A percentile compares a stretch with the other conserved stretches of the same genome.
These are phyloP conservation scores for Dryoscopus gambensis DNA, from an alignment of 2,113 vertebrate species.

Conservation along the genomic window DNA sequence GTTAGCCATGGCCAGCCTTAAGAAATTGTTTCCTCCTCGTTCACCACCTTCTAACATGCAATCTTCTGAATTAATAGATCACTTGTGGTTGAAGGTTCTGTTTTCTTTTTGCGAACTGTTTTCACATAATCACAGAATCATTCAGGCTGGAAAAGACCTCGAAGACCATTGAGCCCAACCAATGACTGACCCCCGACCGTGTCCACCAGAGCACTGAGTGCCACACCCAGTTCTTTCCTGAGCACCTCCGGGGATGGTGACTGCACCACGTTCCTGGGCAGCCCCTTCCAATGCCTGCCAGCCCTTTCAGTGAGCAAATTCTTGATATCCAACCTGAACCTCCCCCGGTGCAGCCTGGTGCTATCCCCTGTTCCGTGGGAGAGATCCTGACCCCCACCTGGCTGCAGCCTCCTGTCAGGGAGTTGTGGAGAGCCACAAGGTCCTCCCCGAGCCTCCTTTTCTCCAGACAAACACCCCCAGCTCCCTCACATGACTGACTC, in stretches of 20 bases:
- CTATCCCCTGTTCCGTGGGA: background rate
- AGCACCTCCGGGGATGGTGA: no score
- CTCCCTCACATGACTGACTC: background rate
- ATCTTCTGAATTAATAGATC: background rate
- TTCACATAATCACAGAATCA: no score
- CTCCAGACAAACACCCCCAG: background rate
- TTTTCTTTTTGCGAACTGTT: background rate
- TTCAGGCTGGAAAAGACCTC: background rate
- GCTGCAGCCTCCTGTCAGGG: no score
- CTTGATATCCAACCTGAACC: background rate
- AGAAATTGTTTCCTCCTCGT: background rate
- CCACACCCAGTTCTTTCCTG: background rate
- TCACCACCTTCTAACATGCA: background rate
- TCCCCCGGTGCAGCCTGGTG: fast-evolving
- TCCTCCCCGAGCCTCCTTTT: background rate
- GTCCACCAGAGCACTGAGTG: no score
- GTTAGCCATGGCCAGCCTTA: background rate
- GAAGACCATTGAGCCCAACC: fast-evolving
- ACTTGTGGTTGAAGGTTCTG: background rate
- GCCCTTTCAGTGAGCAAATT: background rate
- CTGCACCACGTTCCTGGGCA: background rate
- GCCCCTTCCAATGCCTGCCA: background rate
- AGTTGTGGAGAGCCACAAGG: background rate
- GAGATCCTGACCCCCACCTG: fast-evolving
- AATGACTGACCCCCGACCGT: fast-evolving